A percentile compares a stretch with the other conserved stretches of the same genome.
These are phyloP conservation scores for Choreutis nemorana DNA, from an alignment of 2,888 invertebrate species.

Conservation along the genomic window DNA sequence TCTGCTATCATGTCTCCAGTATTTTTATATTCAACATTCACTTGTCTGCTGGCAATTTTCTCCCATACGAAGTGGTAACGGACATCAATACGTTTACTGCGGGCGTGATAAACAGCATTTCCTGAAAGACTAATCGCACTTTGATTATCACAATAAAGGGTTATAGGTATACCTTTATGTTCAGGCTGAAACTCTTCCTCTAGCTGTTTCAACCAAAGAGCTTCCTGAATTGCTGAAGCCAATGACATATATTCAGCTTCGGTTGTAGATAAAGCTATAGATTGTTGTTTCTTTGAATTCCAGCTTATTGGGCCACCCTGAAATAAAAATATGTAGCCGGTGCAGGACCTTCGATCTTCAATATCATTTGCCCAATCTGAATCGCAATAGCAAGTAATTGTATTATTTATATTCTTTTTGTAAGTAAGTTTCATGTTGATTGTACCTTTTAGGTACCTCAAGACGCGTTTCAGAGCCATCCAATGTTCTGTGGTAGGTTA, in stretches of 20 bases:
- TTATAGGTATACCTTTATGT: too few species aligned
- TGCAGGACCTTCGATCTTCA: conserved; percentile 11
- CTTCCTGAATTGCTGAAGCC: conserved; percentile 12
- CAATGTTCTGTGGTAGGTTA: conserved; percentile 10
- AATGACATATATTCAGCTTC: conserved; percentile 14
- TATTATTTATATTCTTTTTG: conserved; percentile 1
- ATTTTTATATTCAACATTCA: too few species aligned
- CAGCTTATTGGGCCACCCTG: conserved; percentile 9
- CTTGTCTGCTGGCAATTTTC: too few species aligned
- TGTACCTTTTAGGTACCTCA: conserved; percentile 14
- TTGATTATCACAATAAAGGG: too few species aligned
- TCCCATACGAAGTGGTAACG: too few species aligned
- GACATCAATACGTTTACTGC: too few species aligned
- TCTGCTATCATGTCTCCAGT: too few species aligned
- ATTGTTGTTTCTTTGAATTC: conserved; percentile 13
- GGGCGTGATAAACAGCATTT: too few species aligned
- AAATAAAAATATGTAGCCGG: conserved; percentile 13
- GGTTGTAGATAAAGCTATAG: conserved; percentile 14
- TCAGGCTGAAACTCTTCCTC: too few species aligned
- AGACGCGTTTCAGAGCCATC: conserved; percentile 13
- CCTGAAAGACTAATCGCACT: too few species aligned
- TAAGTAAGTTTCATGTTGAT: conserved; percentile 3
- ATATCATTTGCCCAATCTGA: conserved; percentile 10
- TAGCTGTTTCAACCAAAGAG: conserved; percentile 7
- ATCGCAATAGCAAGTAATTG: conserved; percentile 7